phyloP scores from a whole-genome alignment of 1,140 invertebrate genomes.

The Sycobia sp. region DNA sequence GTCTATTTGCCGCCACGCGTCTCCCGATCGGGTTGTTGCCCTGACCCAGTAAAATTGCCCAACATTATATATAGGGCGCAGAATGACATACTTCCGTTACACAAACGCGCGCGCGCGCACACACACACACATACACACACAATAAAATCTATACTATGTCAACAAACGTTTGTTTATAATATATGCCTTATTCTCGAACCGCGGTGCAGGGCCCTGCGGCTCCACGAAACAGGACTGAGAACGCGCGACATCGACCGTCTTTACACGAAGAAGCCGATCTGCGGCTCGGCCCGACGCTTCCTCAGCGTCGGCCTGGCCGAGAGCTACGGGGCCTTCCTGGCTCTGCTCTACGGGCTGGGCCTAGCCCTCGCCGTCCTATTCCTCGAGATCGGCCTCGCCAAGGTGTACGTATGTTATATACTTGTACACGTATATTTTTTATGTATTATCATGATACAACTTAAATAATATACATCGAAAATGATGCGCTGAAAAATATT shows the following conservation, averaged over 20 bases:
- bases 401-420: neutral
- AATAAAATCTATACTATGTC: too few relatives aligned
- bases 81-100: too few relatives aligned
- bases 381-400: constrained; percentile 23
- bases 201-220: constrained; percentile 60
- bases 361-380: constrained; percentile 31
- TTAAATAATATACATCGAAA: too few relatives aligned
- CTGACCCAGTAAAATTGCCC: constrained; percentile 7
- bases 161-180: too few relatives aligned
- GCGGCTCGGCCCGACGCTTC: constrained; percentile 61
- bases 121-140: too few relatives aligned
- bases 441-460: too few relatives aligned
- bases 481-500: too few relatives aligned
- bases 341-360: constrained; percentile 39
- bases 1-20: too few relatives aligned
- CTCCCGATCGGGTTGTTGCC: constrained; percentile 5
- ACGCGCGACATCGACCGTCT: constrained; percentile 62
- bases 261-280: constrained; percentile 67
- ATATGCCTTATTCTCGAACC: too few relatives aligned
- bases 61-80: too few relatives aligned
- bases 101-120: too few relatives aligned
- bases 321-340: constrained; percentile 58
- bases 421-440: too few relatives aligned
- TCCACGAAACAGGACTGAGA: constrained; percentile 68
- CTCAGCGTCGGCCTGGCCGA: constrained; percentile 67